A percentile compares a stretch with the other conserved stretches of the same genome.
phyloP scores from a whole-genome alignment of 2,797 vertebrate species.

The Smutsia gigantea region DNA sequence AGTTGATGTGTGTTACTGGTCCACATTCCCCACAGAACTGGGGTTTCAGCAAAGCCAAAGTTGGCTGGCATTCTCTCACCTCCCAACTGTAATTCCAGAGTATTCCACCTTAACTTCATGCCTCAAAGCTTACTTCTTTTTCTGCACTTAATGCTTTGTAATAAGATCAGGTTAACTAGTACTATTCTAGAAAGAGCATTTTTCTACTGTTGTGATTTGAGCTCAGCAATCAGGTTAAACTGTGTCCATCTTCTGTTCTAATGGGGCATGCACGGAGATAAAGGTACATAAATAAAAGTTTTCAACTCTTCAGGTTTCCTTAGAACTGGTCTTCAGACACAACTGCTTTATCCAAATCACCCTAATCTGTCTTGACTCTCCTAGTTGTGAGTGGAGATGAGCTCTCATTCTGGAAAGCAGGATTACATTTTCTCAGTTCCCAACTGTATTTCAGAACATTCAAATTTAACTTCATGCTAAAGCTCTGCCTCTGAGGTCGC shows the following conservation, averaged over 20 bases:
- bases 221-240: background rate
- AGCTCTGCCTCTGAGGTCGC: background rate
- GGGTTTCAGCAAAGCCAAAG: conserved; percentile 22
- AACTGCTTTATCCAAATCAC: conserved; percentile 20
- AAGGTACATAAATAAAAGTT: background rate
- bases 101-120: conserved; percentile 28
- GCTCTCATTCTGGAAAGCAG: background rate
- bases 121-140: conserved; percentile 48
- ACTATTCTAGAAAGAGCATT: conserved; percentile 13
- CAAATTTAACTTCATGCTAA: background rate
- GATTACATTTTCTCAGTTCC: background rate
- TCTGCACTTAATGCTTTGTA: background rate
- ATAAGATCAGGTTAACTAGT: background rate
- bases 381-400: background rate
- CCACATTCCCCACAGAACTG: background rate
- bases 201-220: background rate
- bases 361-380: background rate
- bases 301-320: background rate
- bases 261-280: background rate
- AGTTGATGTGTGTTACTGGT: background rate
- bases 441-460: conserved; percentile 1
- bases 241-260: background rate
- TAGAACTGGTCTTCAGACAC: conserved; percentile 18
- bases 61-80: background rate
- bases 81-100: conserved; percentile 35